Conservation (phyloP, 2,888 invertebrate genomes). For the Lycocerus yunnanus region DNA sequence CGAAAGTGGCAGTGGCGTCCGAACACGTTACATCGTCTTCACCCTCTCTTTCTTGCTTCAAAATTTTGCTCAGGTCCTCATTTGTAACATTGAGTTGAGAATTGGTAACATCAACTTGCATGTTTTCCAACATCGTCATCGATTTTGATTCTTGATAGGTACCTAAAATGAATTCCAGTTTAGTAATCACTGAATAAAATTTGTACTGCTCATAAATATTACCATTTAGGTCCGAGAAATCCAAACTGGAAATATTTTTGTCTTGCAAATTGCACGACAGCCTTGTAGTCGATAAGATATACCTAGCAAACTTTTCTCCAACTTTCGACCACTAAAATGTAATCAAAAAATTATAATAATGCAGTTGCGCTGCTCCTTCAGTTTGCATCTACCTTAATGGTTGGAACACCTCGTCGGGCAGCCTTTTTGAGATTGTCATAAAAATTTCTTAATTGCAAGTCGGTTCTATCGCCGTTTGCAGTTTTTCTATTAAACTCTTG, state of each 20-base stretch:
- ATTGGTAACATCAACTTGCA: not conserved
- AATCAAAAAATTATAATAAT: not conserved
- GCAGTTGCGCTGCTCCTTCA: not conserved
- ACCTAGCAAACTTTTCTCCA: not conserved
- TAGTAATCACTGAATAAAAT: not conserved
- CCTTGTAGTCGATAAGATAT: not conserved
- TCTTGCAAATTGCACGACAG: not conserved
- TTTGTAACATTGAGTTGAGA: not conserved
- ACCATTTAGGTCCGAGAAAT: not conserved
- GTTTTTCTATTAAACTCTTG: not conserved
- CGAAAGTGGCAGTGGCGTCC: not conserved
- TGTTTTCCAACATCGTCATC: not conserved
- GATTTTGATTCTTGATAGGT: not conserved
- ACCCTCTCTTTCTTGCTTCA: not conserved
- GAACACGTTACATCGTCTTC: not conserved
- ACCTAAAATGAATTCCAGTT: not conserved
- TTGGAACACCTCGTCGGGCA: not conserved
- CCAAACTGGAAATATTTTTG: not conserved
- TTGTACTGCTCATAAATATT: not conserved
- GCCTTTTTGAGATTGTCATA: not conserved
- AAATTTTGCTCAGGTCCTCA: not conserved
- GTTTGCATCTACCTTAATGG: not conserved
- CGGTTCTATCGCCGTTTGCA: not conserved
- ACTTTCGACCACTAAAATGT: not conserved
- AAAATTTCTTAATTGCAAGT: not conserved